Evolutionary conservation across 2,888 invertebrate genomes (phyloP).

Genomic region (Tricholauxania praeusta): DNA sequence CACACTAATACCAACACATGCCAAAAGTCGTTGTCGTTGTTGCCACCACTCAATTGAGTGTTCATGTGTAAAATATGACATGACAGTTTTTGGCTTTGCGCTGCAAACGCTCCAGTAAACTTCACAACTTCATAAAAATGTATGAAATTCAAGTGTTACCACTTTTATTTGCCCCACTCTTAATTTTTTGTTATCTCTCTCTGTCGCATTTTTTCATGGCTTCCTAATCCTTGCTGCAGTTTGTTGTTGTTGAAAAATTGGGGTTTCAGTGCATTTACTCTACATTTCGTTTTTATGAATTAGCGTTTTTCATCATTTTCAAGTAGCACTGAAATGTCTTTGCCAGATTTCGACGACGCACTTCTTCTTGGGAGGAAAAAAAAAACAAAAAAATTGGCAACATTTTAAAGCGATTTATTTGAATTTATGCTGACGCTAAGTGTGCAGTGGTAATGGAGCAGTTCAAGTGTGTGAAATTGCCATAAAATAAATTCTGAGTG

Average conservation of each 20-base stretch:
- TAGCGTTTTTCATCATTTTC: conserved; percentile 35
- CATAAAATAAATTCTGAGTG: no score
- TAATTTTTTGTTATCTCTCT: background rate
- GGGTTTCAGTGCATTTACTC: background rate
- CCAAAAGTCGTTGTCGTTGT: background rate
- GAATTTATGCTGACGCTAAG: conserved; percentile 21
- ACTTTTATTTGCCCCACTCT: conserved; percentile 10
- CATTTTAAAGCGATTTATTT: conserved; percentile 30
- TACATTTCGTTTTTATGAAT: conserved; percentile 16
- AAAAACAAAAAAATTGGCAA: background rate
- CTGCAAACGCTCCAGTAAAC: conserved; percentile 18
- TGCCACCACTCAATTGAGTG: conserved; percentile 28
- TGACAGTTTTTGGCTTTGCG: conserved; percentile 16
- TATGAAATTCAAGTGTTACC: conserved; percentile 35
- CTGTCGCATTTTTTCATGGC: background rate
- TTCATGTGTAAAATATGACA: conserved; percentile 35
- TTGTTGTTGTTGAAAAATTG: no score
- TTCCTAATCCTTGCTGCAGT: no score
- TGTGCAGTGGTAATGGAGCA: conserved; percentile 12
- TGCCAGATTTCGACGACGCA: conserved; percentile 18
- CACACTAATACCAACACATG: conserved; percentile 19
- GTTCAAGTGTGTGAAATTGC: conserved; percentile 34
- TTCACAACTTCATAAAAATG: conserved; percentile 36
- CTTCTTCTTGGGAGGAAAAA: background rate
- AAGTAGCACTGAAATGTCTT: conserved; percentile 6